Evolutionary conservation across 2,888 invertebrate species (phyloP).

Genomic region (Serrognathus titanus): DNA sequence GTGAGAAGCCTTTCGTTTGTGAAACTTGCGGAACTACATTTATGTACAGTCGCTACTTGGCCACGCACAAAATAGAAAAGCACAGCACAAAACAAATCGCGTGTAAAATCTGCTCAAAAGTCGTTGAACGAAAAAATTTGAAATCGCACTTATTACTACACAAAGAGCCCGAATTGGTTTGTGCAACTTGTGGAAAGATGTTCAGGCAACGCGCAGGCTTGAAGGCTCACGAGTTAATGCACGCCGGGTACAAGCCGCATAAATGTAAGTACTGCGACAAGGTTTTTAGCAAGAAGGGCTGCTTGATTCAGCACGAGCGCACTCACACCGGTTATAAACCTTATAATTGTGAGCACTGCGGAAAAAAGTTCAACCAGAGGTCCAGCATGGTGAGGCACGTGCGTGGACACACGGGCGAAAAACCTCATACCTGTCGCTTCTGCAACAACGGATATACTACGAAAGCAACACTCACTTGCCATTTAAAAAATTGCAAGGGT

Average conservation of each 20-base stretch:
- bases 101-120: conserved; percentile 46
- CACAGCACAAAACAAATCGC: conserved; percentile 51
- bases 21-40: conserved; percentile 15
- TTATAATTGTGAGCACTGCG: conserved; percentile 13
- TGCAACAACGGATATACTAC: not conserved
- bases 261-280: conserved; percentile 57
- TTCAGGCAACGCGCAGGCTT: conserved; percentile 39
- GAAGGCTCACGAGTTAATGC: conserved; percentile 37
- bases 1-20: conserved; percentile 20
- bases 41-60: conserved; percentile 33
- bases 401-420: conserved; percentile 44
- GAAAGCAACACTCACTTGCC: no score
- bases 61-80: no score
- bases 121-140: conserved; percentile 43
- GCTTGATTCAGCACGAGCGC: conserved; percentile 33
- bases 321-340: conserved; percentile 8
- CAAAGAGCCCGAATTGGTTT: conserved; percentile 29
- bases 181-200: conserved; percentile 40
- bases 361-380: conserved; percentile 27
- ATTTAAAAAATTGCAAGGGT: no score
- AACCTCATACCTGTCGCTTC: conserved; percentile 40
- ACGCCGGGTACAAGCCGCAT: conserved; percentile 49
- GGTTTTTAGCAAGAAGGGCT: conserved; percentile 47
- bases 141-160: conserved; percentile 46
- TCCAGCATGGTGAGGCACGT: conserved; percentile 42